Evolutionary conservation across 2,888 invertebrate genomes (phyloP), one percentile per base, ranked within the genome.

Genomic region (Nesidiocoris tenuis): DNA sequence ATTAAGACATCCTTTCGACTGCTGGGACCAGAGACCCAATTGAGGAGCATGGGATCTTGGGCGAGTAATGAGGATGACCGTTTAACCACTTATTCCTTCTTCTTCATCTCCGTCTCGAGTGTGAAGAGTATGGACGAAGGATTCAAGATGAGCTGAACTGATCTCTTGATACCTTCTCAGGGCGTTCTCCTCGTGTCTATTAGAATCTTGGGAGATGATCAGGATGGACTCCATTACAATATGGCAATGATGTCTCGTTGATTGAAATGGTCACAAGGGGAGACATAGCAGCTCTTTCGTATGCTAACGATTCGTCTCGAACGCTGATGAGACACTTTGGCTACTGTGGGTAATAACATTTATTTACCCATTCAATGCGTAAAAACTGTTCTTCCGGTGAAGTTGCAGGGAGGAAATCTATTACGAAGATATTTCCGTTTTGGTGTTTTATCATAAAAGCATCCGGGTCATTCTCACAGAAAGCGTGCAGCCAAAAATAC

Each of bases 11-110:
- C 72, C 72, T 74, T 74, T 74, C 22, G 63, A 39, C 7, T 63
- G 39, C 22, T 23, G 68, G 68, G 68, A 39, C 57, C 68, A 21
- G 61, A 61, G 61, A 17, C 39, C 64, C 72, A 74, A 74, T 74
- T 74, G 72, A 74, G 72, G 72, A 74, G 72, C 72, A 63, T 74
- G 72, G 72, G 72, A 74, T 74, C 72, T 74, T 64, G 61, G 68
- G 17, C 64, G 61, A 18, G 72, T 74, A 74, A 74, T 74, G 72
- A 74, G 72, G 72, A 74, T 57, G 72, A 55, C 61, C 72, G 72
- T 74, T 74, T 74, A 74, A 64, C 72, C 72, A 74, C 72, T 74
- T 74, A 74, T 57, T 74, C 54, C 23, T 54, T 71, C 61, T 23
- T 21, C 22, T 61, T 59, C 61, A 63, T 74, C 59, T 54, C 23